phyloP scores from a whole-genome alignment of 2,113 vertebrate species.

The Thalassarche chlororhynchos region DNA sequence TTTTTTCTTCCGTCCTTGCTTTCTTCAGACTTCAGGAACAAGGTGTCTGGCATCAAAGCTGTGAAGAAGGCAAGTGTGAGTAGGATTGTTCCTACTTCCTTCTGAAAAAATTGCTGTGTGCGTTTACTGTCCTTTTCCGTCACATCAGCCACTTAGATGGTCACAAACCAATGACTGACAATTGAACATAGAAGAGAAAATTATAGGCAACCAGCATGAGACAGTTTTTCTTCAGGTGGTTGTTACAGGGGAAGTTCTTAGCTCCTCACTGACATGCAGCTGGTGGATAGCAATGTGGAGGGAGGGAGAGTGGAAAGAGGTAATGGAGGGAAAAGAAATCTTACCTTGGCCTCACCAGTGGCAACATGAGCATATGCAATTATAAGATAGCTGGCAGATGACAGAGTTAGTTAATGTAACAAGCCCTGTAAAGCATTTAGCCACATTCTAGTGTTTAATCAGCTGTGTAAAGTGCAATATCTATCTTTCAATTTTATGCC shows the following conservation, averaged over 20 bases:
- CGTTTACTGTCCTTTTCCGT: background rate
- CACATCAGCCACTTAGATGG: background rate
- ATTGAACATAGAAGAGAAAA: background rate
- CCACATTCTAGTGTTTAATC: conserved; percentile 90
- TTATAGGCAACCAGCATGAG: background rate
- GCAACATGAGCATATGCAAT: conserved; percentile 76
- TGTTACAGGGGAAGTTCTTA: background rate
- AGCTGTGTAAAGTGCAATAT: conserved; percentile 95
- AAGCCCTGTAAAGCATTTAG: conserved; percentile 85
- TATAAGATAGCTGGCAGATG: conserved; percentile 84
- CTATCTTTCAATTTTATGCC: conserved; percentile 95
- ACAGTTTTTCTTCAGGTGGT: background rate
- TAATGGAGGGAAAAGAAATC: conserved; percentile 48
- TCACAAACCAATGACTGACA: background rate
- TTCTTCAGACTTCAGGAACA: background rate
- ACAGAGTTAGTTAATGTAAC: conserved; percentile 89
- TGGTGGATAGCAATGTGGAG: background rate
- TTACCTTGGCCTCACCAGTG: conserved; percentile 69
- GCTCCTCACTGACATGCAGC: background rate
- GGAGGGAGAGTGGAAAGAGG: background rate
- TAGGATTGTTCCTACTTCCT: background rate
- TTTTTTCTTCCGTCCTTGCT: background rate
- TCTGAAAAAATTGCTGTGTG: background rate
- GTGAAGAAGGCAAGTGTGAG: background rate
- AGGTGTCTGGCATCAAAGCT: background rate